phyloP scores from a whole-genome alignment of 2,113 vertebrate genomes.

The Ia io region DNA sequence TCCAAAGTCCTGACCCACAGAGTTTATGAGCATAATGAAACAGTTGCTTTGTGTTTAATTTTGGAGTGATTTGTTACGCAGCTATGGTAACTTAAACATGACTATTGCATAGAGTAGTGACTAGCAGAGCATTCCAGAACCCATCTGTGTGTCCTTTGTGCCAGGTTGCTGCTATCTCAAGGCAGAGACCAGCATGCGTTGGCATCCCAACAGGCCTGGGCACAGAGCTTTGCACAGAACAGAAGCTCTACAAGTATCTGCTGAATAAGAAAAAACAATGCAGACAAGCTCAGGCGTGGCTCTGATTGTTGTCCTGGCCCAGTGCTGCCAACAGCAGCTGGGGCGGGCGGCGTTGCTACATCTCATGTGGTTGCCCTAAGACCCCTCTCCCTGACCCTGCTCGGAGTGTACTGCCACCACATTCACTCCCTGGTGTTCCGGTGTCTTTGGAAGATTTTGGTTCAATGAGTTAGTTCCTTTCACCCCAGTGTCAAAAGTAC shows the following conservation, averaged over 20 bases:
- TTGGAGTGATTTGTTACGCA: not conserved
- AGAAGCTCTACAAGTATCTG: not conserved
- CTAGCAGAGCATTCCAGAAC: not conserved
- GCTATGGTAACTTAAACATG: not conserved
- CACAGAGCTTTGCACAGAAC: not conserved
- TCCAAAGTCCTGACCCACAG: not conserved
- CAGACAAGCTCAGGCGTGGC: not conserved
- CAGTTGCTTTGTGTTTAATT: not conserved
- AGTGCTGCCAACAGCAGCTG: not conserved
- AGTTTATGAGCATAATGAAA: not conserved
- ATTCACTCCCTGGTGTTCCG: not conserved
- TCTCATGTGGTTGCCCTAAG: too few species aligned
- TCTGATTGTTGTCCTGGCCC: not conserved
- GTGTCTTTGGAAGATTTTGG: not conserved
- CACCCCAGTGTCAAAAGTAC: not conserved
- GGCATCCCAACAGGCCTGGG: not conserved
- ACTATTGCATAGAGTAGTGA: not conserved
- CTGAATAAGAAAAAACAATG: not conserved
- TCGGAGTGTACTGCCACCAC: not conserved
- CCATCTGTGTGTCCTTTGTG: not conserved
- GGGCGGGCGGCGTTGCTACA: accelerated
- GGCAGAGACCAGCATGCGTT: not conserved
- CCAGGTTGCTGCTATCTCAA: not conserved
- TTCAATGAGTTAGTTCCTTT: not conserved
- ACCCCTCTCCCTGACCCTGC: not conserved